A percentile compares a stretch with the other conserved stretches of the same genome.
These are phyloP conservation scores for Lepisosteus oculatus DNA, from an alignment of 2,113 vertebrate genomes.

Conservation along the genomic window DNA sequence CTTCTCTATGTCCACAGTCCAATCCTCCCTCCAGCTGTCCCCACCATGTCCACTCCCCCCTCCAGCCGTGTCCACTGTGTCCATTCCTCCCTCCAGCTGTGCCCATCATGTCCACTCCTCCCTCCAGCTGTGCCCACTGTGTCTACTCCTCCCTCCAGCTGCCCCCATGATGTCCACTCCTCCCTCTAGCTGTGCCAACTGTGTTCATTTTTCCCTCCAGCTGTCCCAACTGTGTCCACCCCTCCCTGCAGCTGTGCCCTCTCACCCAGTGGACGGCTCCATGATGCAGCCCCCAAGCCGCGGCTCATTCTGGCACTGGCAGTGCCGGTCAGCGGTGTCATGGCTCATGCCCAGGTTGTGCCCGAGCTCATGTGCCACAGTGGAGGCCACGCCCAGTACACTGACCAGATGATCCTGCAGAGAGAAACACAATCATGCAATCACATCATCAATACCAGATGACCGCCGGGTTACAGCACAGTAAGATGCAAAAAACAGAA, in stretches of 20 bases:
- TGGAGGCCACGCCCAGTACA: constrained; percentile 80
- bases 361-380: constrained; percentile 86
- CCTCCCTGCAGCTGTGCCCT: not conserved
- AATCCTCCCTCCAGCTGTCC: no score
- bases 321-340: constrained; percentile 61
- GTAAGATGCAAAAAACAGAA: no score
- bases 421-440: not conserved
- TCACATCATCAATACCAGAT: not conserved
- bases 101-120: no score
- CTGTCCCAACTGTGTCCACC: not conserved
- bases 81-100: no score
- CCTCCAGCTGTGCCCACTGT: no score
- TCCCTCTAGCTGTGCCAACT: not conserved
- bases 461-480: no score
- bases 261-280: constrained; percentile 83
- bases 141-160: not conserved
- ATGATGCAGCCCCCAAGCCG: constrained; percentile 88
- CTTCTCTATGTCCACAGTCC: no score
- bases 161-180: no score
- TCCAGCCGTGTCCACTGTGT: no score
- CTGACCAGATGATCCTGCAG: constrained; percentile 82
- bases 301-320: constrained; percentile 67
- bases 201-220: not conserved
- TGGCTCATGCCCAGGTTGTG: constrained; percentile 90
- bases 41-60: no score